Conservation (phyloP, 1,140 invertebrate species). For the Prorops nasuta region DNA sequence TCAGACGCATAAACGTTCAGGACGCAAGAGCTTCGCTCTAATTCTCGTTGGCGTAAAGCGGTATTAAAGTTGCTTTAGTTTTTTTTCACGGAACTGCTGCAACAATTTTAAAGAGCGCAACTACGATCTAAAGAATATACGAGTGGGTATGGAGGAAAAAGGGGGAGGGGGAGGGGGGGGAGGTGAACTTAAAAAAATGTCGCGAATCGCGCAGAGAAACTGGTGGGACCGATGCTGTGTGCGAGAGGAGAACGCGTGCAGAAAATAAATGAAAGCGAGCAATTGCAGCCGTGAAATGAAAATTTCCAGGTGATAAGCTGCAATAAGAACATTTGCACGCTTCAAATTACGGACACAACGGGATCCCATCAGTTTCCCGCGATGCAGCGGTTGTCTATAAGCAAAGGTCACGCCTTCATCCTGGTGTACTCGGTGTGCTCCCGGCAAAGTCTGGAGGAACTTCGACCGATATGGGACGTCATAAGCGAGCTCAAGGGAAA, state of each 20-base stretch:
- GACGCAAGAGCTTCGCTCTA: no score
- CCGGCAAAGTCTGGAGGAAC: conserved; percentile 92
- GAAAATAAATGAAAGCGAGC: conserved; percentile 50
- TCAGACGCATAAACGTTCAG: no score
- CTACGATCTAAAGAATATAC: no score
- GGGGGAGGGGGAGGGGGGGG: no score
- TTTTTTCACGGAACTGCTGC: no score
- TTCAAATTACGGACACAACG: conserved; percentile 99
- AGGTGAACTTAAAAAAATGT: no score
- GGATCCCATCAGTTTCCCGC: conserved; percentile 99
- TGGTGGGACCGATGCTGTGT: conserved; percentile 47
- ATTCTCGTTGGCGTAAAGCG: no score
- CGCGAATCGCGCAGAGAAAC: conserved; percentile 13
- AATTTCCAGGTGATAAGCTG: conserved; percentile 90
- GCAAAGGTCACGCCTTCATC: conserved; percentile 95
- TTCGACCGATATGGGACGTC: conserved; percentile 91
- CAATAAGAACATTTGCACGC: conserved; percentile 99
- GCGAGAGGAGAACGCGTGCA: conserved; percentile 30
- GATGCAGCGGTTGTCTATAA: conserved; percentile 98
- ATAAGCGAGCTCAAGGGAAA: conserved; percentile 76
- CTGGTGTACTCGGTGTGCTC: conserved; percentile 91
- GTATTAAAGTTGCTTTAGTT: no score
- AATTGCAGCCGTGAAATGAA: conserved; percentile 19
- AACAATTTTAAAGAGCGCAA: no score
- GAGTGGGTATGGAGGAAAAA: no score